Base-by-base conservation (phyloP, 2,888 invertebrate species). In the Tipula lateralis region DNA sequence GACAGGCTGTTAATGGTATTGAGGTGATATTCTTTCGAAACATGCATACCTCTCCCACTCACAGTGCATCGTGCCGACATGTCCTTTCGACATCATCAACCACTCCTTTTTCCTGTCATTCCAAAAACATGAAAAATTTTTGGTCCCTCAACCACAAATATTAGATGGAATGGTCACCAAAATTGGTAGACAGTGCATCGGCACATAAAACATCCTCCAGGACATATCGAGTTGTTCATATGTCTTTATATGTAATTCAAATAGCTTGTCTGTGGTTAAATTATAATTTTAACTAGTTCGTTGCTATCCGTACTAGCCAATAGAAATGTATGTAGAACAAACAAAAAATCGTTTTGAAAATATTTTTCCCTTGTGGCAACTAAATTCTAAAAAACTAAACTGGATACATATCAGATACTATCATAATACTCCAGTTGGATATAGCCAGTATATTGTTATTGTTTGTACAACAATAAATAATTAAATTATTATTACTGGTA, bases 351-450 rank as follows among this genome's bases (percentile, higher is more conserved):
- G 66, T 66, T 66, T 66, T 2, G 24, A 66, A 66, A 66, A 6
- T 66, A 66, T 66, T 66, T 66, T 66, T 66, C 66, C 66, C 66
- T 66, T 66, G 66, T 24, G 66, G 66, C 2, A 66, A 66, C 66
- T 66, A 66, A 66, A 66, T 66, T 66, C 9, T 66, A 2, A 7
- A 2, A 66, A 66, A 66, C 12, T 66, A 19, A 66, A 66, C 6
- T 66, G 16, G 24, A 24, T 66, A 66, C 66, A 66, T 9, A 66
- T 24, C 9, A 66, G 66, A 50, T 16, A 6, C 5, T 9, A 66
- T 66, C 66, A 9, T 7, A 24, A 66, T 24, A 66, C 66, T 66
- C 19, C 24, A 24, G 24, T 19, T 24, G 9, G 5, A 19, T 1
- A 66, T 66, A 66, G 66, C 9, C 39, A 1, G 4, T 39, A 13